Evolutionary conservation across 2,888 invertebrate genomes (phyloP).

Genomic region (Platerodrilus igneus): DNA sequence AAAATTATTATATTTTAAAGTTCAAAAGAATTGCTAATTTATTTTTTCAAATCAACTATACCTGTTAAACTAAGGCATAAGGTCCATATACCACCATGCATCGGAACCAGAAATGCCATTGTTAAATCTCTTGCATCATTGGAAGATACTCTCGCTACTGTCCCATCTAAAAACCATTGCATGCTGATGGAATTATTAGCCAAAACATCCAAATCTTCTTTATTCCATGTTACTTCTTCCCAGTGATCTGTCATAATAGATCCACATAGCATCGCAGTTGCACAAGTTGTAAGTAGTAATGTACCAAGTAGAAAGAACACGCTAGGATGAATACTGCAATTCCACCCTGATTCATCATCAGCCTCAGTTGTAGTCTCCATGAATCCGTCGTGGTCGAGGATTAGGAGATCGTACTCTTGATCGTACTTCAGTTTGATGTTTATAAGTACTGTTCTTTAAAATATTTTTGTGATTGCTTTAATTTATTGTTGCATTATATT

Average conservation of each 20-base stretch:
- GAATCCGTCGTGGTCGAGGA: conserved; percentile 47
- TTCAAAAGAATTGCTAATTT: no score
- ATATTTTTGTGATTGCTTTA: conserved; percentile 14
- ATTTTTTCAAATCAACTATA: no score
- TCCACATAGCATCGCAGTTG: conserved; percentile 75
- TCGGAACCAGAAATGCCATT: conserved; percentile 71
- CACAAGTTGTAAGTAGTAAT: conserved; percentile 64
- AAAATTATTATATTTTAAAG: not conserved
- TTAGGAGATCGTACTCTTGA: conserved; percentile 45
- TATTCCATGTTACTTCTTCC: conserved; percentile 83
- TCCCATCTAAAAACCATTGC: conserved; percentile 73
- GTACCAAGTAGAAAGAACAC: conserved; percentile 63
- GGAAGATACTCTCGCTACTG: conserved; percentile 60
- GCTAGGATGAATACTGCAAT: conserved; percentile 60
- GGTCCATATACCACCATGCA: conserved; percentile 90
- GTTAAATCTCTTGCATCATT: conserved; percentile 36
- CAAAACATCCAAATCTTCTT: conserved; percentile 57
- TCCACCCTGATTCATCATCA: conserved; percentile 56
- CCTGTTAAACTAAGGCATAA: conserved; percentile 79
- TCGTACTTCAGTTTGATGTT: conserved; percentile 43
- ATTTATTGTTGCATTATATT: no score
- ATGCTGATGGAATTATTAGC: conserved; percentile 54
- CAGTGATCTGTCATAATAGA: conserved; percentile 89
- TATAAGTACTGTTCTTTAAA: conserved; percentile 11
- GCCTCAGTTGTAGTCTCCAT: conserved; percentile 52